phyloP scores from a whole-genome alignment of 1,140 invertebrate species.

The Wasmannia auropunctata region DNA sequence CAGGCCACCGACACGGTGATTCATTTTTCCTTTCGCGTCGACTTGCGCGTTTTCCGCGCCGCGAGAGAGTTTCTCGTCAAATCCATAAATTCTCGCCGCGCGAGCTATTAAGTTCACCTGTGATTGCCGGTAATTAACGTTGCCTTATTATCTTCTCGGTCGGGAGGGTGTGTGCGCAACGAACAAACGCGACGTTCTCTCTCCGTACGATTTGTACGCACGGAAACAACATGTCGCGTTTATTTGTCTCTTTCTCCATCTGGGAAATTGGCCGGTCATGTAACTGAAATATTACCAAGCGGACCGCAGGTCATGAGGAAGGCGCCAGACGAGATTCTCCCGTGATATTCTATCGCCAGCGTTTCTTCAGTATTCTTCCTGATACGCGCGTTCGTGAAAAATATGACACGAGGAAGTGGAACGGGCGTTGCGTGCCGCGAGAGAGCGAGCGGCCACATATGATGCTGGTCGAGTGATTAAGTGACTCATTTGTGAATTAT shows the following conservation, averaged over 20 bases:
- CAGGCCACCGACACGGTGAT: neutral
- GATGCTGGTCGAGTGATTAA: slow-evolving; percentile 26
- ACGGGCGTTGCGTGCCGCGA: slow-evolving; percentile 40
- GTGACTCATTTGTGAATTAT: slow-evolving; percentile 54
- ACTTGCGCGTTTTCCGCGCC: neutral
- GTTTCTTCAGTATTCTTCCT: neutral
- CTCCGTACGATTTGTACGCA: neutral
- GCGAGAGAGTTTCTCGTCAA: slow-evolving; percentile 27
- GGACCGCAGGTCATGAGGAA: neutral
- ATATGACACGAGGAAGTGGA: slow-evolving; percentile 47
- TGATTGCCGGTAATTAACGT: slow-evolving; percentile 54
- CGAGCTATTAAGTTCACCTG: slow-evolving; percentile 12
- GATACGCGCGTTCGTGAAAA: slow-evolving; percentile 21
- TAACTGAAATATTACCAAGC: neutral
- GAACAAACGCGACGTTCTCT: neutral
- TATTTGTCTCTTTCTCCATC: neutral
- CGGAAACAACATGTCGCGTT: neutral
- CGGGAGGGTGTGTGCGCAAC: neutral
- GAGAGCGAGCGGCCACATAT: slow-evolving; percentile 16
- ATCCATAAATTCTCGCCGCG: slow-evolving; percentile 47
- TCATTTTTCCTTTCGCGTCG: slow-evolving; percentile 20
- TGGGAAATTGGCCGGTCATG: neutral
- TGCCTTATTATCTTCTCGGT: slow-evolving; percentile 52
- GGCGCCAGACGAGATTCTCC: slow-evolving; percentile 11
- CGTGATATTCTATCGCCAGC: neutral